Conservation (phyloP, 2,888 invertebrate species). For the Pterobdella sp. region DNA sequence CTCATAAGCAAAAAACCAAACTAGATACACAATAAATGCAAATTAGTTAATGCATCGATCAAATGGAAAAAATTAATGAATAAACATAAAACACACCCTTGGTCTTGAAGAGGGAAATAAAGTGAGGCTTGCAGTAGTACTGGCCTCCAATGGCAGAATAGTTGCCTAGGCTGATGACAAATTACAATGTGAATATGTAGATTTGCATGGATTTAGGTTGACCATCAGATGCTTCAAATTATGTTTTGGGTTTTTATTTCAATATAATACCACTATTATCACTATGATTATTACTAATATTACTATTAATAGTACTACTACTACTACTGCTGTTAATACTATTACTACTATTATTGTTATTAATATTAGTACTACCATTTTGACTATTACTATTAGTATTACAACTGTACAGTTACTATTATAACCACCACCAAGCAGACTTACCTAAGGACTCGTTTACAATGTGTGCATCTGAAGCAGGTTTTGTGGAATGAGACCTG, state of each 20-base stretch:
- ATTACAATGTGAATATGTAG: background rate
- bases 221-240: background rate
- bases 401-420: background rate
- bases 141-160: constrained; percentile 40
- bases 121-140: constrained; percentile 42
- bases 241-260: background rate
- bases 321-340: background rate
- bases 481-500: constrained; percentile 81
- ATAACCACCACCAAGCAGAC: background rate
- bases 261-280: background rate
- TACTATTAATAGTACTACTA: background rate
- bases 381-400: background rate
- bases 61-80: background rate
- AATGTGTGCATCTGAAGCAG: constrained; percentile 87
- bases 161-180: constrained; percentile 39
- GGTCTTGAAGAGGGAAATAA: constrained; percentile 41
- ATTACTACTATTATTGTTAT: background rate
- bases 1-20: too few relatives aligned
- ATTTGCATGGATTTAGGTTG: background rate
- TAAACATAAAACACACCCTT: constrained; percentile 38
- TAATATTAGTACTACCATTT: background rate
- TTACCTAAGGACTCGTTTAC: constrained; percentile 80
- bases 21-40: too few relatives aligned
- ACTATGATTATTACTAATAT: background rate
- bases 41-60: too few relatives aligned